These are phyloP conservation scores for Zaprionus capensis DNA, from an alignment of 1,140 invertebrate genomes.

Conservation along the genomic window DNA sequence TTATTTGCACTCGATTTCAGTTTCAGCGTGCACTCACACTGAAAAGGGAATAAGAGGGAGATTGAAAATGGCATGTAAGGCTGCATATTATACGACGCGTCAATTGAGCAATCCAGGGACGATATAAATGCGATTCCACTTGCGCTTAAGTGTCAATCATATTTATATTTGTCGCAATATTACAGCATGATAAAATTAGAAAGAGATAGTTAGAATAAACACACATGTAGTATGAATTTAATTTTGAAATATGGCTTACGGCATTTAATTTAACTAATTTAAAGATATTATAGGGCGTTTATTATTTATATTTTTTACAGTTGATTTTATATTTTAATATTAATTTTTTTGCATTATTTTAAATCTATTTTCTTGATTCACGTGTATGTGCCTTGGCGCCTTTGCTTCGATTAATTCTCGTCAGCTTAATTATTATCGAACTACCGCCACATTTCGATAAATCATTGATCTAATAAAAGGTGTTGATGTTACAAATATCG, in stretches of 20 bases:
- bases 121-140: constrained; percentile 8
- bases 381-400: no score
- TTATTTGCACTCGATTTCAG: constrained; percentile 65
- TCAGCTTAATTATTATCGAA: no score
- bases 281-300: background rate
- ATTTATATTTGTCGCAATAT: constrained; percentile 17
- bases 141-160: constrained; percentile 26
- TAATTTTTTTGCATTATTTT: no score
- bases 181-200: background rate
- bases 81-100: constrained; percentile 7
- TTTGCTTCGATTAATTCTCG: no score
- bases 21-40: background rate
- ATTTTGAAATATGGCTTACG: no score
- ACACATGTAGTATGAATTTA: background rate
- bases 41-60: background rate
- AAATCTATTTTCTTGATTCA: no score
- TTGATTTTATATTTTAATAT: no score
- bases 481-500: no score
- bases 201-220: background rate
- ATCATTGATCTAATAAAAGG: no score
- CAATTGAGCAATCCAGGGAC: constrained; percentile 1
- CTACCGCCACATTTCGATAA: no score
- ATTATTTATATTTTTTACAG: background rate
- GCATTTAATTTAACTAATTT: no score
- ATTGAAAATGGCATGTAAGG: background rate